These are phyloP conservation scores for Lasioglossum baleicum DNA, from an alignment of 1,140 invertebrate genomes.

Conservation along the genomic window DNA sequence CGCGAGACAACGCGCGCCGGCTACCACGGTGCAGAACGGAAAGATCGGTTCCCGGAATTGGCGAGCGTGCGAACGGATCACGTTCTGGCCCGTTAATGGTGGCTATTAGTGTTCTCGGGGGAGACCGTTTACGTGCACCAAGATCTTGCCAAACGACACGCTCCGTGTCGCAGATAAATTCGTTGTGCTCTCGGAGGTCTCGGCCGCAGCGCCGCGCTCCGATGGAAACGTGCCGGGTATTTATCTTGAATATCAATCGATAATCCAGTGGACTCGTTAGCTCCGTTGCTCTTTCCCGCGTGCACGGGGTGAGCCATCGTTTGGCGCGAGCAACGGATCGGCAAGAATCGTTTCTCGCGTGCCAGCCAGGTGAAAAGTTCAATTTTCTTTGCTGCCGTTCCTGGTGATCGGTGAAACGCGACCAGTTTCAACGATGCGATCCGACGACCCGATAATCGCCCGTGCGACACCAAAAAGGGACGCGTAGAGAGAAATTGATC, in stretches of 20 bases:
- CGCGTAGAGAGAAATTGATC: background rate
- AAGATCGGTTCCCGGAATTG: slow-evolving; percentile 55
- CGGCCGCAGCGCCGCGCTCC: background rate
- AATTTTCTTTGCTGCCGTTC: slow-evolving; percentile 4
- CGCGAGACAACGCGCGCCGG: slow-evolving; percentile 10
- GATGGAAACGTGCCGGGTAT: slow-evolving; percentile 17
- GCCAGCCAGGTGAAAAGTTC: background rate
- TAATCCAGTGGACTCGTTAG: slow-evolving; percentile 30
- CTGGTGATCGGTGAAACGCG: background rate
- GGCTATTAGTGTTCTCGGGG: slow-evolving; percentile 54
- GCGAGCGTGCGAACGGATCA: slow-evolving; percentile 52
- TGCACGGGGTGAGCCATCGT: too few relatives aligned
- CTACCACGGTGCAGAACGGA: slow-evolving; percentile 23
- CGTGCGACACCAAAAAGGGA: background rate
- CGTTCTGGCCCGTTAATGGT: slow-evolving; percentile 54
- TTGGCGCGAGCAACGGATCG: background rate
- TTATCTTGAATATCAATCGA: slow-evolving; percentile 50
- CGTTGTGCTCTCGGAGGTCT: slow-evolving; percentile 25
- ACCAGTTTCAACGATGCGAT: background rate
- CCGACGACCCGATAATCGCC: background rate
- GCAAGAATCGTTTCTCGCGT: too few relatives aligned
- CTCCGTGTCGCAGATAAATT: slow-evolving; percentile 51
- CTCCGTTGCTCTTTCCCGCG: background rate
- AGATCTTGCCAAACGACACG: slow-evolving; percentile 46
- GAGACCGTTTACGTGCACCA: slow-evolving; percentile 52